Conservation (phyloP, 2,113 vertebrate species). For the Boleophthalmus pectinirostris region DNA sequence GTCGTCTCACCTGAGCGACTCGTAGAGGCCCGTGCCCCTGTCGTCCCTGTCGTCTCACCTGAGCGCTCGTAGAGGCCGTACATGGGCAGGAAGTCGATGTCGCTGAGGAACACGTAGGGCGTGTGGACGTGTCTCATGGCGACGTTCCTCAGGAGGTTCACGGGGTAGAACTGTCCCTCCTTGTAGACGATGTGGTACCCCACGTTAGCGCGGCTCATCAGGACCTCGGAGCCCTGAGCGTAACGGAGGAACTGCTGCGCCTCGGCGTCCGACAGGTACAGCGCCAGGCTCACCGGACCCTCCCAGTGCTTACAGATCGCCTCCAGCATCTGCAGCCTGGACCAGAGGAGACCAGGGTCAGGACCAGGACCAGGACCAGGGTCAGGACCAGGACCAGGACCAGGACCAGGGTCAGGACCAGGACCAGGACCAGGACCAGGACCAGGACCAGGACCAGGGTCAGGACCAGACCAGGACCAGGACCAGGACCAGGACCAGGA, state of each 20-base stretch:
- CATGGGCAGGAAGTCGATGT: slow-evolving; percentile 99
- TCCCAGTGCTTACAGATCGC: slow-evolving; percentile 99
- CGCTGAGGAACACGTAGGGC: slow-evolving; percentile 95
- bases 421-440: too few species aligned
- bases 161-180: slow-evolving; percentile 98
- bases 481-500: too few species aligned
- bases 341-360: too few species aligned
- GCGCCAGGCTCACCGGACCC: slow-evolving; percentile 95
- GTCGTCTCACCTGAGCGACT: too few species aligned
- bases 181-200: slow-evolving; percentile 99
- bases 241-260: slow-evolving; percentile 98
- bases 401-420: too few species aligned
- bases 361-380: too few species aligned
- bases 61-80: slow-evolving; percentile 98
- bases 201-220: slow-evolving; percentile 92
- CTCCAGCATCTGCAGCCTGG: slow-evolving; percentile 98
- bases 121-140: slow-evolving; percentile 97
- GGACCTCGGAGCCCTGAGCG: slow-evolving; percentile 96
- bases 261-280: slow-evolving; percentile 96
- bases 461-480: too few species aligned
- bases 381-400: too few species aligned
- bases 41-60: slow-evolving; percentile 82
- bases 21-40: too few species aligned
- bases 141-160: slow-evolving; percentile 96
- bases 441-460: too few species aligned